These are phyloP conservation scores for Cantharis nigra DNA, from an alignment of 2,888 invertebrate genomes.

Conservation along the genomic window DNA sequence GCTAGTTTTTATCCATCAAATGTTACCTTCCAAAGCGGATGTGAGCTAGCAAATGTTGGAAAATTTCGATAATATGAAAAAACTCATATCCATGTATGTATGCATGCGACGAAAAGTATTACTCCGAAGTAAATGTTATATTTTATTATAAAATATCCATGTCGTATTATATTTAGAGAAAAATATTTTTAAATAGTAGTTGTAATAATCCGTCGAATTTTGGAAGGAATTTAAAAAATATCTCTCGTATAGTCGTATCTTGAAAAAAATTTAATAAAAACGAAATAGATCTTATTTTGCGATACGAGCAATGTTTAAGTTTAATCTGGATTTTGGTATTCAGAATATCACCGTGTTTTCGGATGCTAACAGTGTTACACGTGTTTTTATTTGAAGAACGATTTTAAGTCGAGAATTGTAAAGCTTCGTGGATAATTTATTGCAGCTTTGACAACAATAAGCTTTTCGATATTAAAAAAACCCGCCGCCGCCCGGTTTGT, in stretches of 20 bases:
- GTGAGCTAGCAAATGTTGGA: background rate
- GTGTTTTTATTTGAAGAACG: background rate
- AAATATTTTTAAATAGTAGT: background rate
- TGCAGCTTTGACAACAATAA: background rate
- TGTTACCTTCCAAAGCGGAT: background rate
- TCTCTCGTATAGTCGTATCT: background rate
- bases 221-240: background rate
- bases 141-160: background rate
- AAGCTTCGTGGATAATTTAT: background rate
- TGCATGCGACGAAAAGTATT: background rate
- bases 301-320: background rate
- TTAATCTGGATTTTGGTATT: background rate
- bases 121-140: background rate
- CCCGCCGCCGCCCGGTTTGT: background rate
- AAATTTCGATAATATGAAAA: background rate
- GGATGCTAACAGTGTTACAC: background rate
- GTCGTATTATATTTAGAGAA: background rate
- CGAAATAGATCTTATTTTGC: background rate
- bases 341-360: background rate
- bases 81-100: background rate
- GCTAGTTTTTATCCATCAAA: constrained; percentile 4
- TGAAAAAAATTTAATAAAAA: background rate
- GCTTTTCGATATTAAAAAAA: background rate
- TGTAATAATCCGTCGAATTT: background rate
- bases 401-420: background rate